Percentiles rank a stretch among this genome's conserved stretches.
These are phyloP conservation scores for Drosophila neocordata DNA, from an alignment of 1,140 invertebrate species.

Conservation along the genomic window DNA sequence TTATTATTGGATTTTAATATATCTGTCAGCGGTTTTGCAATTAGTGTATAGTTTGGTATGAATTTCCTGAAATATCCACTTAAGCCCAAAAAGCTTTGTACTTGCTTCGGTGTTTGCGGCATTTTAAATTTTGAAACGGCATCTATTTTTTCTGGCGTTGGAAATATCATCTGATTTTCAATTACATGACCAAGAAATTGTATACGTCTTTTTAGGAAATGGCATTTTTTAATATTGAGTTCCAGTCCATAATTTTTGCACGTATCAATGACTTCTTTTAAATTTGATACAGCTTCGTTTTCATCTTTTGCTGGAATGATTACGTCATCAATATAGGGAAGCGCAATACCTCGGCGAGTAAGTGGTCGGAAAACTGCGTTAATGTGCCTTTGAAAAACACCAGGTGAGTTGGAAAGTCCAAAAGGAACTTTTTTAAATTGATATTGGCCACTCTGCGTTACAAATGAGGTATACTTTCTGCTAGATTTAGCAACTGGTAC, in stretches of 20 bases:
- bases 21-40: conserved; percentile 7
- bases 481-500: too few relatives aligned
- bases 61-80: not conserved
- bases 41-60: conserved; percentile 5
- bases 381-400: not conserved
- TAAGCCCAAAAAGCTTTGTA: not conserved
- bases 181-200: not conserved
- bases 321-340: not conserved
- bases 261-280: too few relatives aligned
- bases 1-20: not conserved
- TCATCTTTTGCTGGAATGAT: not conserved
- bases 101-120: not conserved
- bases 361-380: not conserved
- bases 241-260: too few relatives aligned
- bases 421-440: not conserved
- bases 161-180: not conserved
- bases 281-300: not conserved
- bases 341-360: not conserved
- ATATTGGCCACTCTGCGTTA: too few relatives aligned
- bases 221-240: not conserved
- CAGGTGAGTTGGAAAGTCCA: not conserved
- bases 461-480: too few relatives aligned
- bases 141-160: not conserved
- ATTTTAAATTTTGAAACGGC: not conserved
- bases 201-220: not conserved